Percentiles rank a stretch among this genome's conserved stretches.
These are phyloP conservation scores for Julus scanicus DNA, from an alignment of 2,888 invertebrate species.

Conservation along the genomic window DNA sequence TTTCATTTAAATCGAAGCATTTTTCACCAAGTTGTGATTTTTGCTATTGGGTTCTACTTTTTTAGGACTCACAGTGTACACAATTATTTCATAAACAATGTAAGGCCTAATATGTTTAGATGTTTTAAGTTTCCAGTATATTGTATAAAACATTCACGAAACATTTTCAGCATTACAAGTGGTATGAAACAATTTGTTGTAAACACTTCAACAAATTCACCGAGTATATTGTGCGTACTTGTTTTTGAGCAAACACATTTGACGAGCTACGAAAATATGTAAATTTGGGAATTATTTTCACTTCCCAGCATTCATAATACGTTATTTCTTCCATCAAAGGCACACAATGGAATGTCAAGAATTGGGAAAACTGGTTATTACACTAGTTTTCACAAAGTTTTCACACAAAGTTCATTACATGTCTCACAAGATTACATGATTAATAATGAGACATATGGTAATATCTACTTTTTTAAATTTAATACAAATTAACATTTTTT, in stretches of 20 bases:
- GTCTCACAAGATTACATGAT: neutral
- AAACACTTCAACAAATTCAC: neutral
- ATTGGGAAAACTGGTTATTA: neutral
- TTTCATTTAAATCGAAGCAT: too few species aligned
- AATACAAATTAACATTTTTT: neutral
- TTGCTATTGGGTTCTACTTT: too few species aligned
- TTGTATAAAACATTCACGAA: neutral
- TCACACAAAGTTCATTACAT: too few species aligned
- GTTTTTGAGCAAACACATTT: slow-evolving; percentile 15
- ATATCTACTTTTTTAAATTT: slow-evolving; percentile 4
- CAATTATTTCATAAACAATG: too few species aligned
- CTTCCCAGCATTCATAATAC: neutral
- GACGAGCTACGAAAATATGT: neutral
- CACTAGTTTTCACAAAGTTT: neutral
- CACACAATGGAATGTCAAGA: slow-evolving; percentile 44
- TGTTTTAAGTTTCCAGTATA: too few species aligned
- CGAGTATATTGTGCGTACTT: neutral
- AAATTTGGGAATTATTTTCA: neutral
- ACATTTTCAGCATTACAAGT: neutral
- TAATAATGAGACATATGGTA: neutral
- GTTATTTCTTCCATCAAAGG: neutral
- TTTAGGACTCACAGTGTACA: too few species aligned
- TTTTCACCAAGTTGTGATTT: too few species aligned
- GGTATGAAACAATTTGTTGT: neutral
- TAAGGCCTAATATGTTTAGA: too few species aligned